Evolutionary conservation across 2,888 invertebrate genomes (phyloP).

Genomic region (Chrysolina oricalcia): DNA sequence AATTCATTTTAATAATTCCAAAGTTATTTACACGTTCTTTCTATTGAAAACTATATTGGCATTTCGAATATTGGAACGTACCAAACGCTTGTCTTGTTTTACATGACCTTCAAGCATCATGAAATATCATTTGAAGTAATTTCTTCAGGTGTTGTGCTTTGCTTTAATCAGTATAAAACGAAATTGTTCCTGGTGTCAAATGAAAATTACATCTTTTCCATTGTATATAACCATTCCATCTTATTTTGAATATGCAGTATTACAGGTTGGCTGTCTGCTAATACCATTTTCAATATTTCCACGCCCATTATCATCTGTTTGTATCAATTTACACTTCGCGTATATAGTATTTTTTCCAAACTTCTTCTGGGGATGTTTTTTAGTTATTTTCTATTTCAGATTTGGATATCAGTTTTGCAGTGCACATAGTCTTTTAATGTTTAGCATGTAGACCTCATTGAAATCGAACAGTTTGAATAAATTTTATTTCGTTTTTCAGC

Average conservation of each 20-base stretch:
- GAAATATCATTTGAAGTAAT: too few species aligned
- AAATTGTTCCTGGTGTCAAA: neutral
- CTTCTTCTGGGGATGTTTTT: slow-evolving; percentile 28
- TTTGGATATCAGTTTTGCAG: slow-evolving; percentile 51
- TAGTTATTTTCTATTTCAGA: slow-evolving; percentile 52
- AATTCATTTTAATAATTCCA: too few species aligned
- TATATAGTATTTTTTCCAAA: slow-evolving; percentile 10
- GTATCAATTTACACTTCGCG: slow-evolving; percentile 11
- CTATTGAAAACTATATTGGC: too few species aligned
- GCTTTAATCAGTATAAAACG: too few species aligned
- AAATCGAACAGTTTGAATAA: slow-evolving; percentile 43
- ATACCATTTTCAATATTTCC: slow-evolving; percentile 31
- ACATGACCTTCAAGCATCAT: too few species aligned
- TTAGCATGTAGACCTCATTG: slow-evolving; percentile 50
- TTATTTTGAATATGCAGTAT: slow-evolving; percentile 30
- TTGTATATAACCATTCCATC: slow-evolving; percentile 41
- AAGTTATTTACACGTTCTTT: too few species aligned
- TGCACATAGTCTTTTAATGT: slow-evolving; percentile 49
- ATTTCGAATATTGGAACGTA: too few species aligned
- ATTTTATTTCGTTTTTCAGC: slow-evolving; percentile 61
- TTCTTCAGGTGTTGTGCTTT: too few species aligned
- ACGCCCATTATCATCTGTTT: slow-evolving; percentile 18
- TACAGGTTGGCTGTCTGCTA: slow-evolving; percentile 35
- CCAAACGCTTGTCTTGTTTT: too few species aligned
- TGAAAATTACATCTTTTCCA: slow-evolving; percentile 1